phyloP scores from a whole-genome alignment of 1,140 invertebrate species.

The Saxidomus purpurata region DNA sequence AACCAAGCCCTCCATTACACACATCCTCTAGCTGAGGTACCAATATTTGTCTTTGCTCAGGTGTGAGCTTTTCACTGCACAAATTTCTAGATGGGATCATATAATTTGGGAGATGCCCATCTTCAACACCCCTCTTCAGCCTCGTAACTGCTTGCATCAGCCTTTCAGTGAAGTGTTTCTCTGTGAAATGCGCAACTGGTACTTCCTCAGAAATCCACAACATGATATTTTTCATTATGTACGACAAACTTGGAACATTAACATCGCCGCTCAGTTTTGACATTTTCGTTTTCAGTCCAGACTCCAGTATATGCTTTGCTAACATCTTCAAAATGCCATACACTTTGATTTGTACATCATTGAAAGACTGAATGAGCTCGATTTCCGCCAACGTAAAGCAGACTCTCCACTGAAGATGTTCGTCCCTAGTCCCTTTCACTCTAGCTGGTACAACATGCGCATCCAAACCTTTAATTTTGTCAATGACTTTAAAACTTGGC shows the following conservation, averaged over 20 bases:
- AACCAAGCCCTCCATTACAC: no score
- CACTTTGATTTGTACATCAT: slow-evolving; percentile 42
- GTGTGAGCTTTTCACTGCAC: neutral
- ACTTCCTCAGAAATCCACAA: slow-evolving; percentile 13
- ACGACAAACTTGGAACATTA: slow-evolving; percentile 8
- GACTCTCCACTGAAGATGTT: slow-evolving; percentile 48
- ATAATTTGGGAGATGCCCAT: slow-evolving; percentile 4
- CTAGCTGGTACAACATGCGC: slow-evolving; percentile 21
- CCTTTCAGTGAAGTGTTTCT: neutral
- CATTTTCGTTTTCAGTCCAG: no score
- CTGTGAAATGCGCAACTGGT: neutral
- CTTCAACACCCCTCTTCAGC: neutral
- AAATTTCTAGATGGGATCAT: slow-evolving; percentile 39
- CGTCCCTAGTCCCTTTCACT: neutral
- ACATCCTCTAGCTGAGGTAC: neutral
- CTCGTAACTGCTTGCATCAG: neutral
- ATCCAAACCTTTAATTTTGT: neutral
- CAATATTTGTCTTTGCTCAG: no score
- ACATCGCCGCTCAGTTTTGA: neutral
- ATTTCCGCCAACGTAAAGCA: slow-evolving; percentile 6
- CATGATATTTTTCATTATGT: slow-evolving; percentile 38
- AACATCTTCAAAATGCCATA: slow-evolving; percentile 27
- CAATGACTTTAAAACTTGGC: neutral
- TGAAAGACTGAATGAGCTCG: slow-evolving; percentile 16
- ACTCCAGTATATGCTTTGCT: neutral